phyloP scores from a whole-genome alignment of 2,888 invertebrate species.

The Cheiracanthium punctorium region DNA sequence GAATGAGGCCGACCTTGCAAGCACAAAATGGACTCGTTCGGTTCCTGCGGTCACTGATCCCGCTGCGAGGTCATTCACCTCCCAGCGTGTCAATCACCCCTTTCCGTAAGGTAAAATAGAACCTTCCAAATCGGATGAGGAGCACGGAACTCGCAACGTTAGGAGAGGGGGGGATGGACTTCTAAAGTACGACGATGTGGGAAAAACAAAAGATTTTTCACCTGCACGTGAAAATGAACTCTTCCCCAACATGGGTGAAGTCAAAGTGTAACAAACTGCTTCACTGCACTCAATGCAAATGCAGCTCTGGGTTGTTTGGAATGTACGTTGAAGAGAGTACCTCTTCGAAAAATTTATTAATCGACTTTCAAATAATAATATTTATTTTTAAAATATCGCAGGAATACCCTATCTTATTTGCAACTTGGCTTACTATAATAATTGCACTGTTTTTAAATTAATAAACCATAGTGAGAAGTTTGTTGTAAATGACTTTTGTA shows the following conservation, averaged over 20 bases:
- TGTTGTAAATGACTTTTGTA: too few species aligned
- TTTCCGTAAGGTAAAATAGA: not conserved
- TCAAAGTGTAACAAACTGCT: not conserved
- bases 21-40: not conserved
- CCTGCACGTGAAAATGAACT: not conserved
- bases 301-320: too few species aligned
- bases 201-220: not conserved
- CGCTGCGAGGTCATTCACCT: not conserved
- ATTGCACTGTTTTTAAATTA: too few species aligned
- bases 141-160: not conserved
- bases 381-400: too few species aligned
- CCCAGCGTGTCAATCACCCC: not conserved
- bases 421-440: too few species aligned
- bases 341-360: too few species aligned
- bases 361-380: too few species aligned
- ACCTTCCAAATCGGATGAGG: not conserved
- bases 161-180: not conserved
- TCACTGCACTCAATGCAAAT: not conserved
- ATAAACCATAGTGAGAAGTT: too few species aligned
- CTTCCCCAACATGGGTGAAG: not conserved
- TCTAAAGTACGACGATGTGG: not conserved
- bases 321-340: too few species aligned
- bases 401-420: too few species aligned
- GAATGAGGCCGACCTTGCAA: not conserved
- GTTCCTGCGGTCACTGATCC: not conserved